Evolutionary conservation across 2,888 invertebrate species (phyloP).

Genomic region (Sesia apiformis): DNA sequence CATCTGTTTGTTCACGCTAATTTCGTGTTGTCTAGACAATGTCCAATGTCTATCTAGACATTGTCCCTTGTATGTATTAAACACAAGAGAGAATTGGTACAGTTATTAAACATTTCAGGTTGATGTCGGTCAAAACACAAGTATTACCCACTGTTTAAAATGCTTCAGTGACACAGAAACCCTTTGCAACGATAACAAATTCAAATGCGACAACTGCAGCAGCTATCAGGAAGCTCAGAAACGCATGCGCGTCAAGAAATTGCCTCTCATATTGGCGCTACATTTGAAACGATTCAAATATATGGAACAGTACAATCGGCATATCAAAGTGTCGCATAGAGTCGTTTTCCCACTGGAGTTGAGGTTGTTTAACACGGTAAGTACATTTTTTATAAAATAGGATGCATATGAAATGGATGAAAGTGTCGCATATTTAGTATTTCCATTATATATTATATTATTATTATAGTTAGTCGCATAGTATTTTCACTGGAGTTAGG

Average conservation of each 20-base stretch:
- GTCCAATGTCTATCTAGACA: too few relatives aligned
- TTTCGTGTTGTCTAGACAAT: too few relatives aligned
- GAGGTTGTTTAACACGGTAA: slow-evolving; percentile 96
- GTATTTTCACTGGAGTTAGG: too few relatives aligned
- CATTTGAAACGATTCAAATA: slow-evolving; percentile 98
- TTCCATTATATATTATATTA: too few relatives aligned
- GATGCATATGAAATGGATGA: too few relatives aligned
- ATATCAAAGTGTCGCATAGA: slow-evolving; percentile 98
- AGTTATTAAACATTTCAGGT: slow-evolving; percentile 77
- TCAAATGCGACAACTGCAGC: slow-evolving; percentile 99
- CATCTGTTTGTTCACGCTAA: too few relatives aligned
- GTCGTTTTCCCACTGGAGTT: slow-evolving; percentile 99
- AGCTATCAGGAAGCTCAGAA: slow-evolving; percentile 99
- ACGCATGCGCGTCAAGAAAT: slow-evolving; percentile 98
- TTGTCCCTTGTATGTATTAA: too few relatives aligned
- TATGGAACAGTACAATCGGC: slow-evolving; percentile 98
- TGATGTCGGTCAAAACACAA: slow-evolving; percentile 99
- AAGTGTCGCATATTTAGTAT: too few relatives aligned
- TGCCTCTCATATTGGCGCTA: slow-evolving; percentile 97
- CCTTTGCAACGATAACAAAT: slow-evolving; percentile 98
- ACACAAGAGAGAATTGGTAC: not conserved
- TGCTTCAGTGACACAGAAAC: slow-evolving; percentile 99
- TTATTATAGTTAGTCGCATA: too few relatives aligned
- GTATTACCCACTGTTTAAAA: slow-evolving; percentile 97
- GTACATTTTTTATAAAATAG: slow-evolving; percentile 23